Percentiles rank a stretch among this genome's conserved stretches.
Conservation (phyloP, 2,888 invertebrate species). For the Cyaniris semiargus region DNA sequence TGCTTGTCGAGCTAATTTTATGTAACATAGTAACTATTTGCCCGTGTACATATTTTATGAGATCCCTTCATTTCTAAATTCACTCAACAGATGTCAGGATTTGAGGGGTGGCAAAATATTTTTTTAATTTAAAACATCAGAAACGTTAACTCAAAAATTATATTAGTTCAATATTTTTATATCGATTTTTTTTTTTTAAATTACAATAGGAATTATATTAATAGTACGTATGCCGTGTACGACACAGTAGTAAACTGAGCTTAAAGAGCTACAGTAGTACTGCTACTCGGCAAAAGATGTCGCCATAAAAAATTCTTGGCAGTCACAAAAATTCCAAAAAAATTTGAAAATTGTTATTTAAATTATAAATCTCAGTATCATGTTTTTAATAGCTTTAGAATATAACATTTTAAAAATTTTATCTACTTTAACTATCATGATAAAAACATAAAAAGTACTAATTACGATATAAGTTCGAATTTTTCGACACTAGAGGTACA, state of each 20-base stretch:
- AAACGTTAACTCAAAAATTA: neutral
- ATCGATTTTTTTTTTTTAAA: too few relatives aligned
- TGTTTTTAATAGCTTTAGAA: too few relatives aligned
- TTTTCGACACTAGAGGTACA: too few relatives aligned
- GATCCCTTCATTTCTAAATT: slow-evolving; percentile 37
- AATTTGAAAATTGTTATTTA: too few relatives aligned
- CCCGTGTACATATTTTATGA: slow-evolving; percentile 63
- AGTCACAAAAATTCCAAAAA: neutral
- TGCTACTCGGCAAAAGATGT: slow-evolving; percentile 44
- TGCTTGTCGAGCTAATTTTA: slow-evolving; percentile 47
- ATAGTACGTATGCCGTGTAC: neutral
- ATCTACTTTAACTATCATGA: too few relatives aligned
- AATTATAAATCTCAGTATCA: too few relatives aligned
- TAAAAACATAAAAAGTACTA: too few relatives aligned
- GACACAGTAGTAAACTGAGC: neutral
- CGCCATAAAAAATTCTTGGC: slow-evolving; percentile 12
- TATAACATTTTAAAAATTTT: too few relatives aligned
- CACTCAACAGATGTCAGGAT: slow-evolving; percentile 42
- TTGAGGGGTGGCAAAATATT: neutral
- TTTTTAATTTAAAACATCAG: neutral
- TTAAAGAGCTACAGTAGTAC: slow-evolving; percentile 6
- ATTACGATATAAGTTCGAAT: too few relatives aligned
- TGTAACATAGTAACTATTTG: slow-evolving; percentile 66
- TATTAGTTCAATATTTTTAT: neutral
- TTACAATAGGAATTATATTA: too few relatives aligned